Conservation (phyloP, 2,888 invertebrate genomes). For the Odontocerum albicorne region DNA sequence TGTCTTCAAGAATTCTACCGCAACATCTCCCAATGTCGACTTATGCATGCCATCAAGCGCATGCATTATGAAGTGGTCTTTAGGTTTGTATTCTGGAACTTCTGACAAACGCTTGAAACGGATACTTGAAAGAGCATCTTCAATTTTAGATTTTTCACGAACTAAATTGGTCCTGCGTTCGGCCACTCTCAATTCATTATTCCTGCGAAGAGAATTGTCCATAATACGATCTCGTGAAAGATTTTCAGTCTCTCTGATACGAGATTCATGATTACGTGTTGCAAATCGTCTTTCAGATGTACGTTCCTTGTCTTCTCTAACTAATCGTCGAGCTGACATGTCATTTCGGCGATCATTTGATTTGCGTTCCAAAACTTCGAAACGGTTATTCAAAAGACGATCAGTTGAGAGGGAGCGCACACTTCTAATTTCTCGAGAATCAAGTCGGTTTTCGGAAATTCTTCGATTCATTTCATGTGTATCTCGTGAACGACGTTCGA, state of each 20-base stretch:
- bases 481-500: constrained; percentile 3
- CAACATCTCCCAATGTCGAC: constrained; percentile 9
- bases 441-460: constrained; percentile 4
- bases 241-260: too few relatives aligned
- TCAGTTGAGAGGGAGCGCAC: too few relatives aligned
- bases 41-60: neutral
- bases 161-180: neutral
- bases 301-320: too few relatives aligned
- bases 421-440: too few relatives aligned
- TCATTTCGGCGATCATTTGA: too few relatives aligned
- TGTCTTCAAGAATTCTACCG: constrained; percentile 25
- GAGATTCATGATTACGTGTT: too few relatives aligned
- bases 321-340: too few relatives aligned
- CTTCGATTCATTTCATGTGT: too few relatives aligned
- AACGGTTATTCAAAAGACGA: too few relatives aligned
- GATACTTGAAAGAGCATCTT: constrained; percentile 1
- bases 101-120: neutral
- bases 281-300: too few relatives aligned
- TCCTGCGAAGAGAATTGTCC: neutral
- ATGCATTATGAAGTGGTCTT: neutral
- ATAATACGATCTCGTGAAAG: too few relatives aligned
- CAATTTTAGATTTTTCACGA: neutral
- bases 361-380: too few relatives aligned
- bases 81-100: neutral
- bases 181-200: neutral